A percentile compares a stretch with the other conserved stretches of the same genome.
These are phyloP conservation scores for Tringa solitaria DNA, from an alignment of 2,113 vertebrate genomes.

Conservation along the genomic window DNA sequence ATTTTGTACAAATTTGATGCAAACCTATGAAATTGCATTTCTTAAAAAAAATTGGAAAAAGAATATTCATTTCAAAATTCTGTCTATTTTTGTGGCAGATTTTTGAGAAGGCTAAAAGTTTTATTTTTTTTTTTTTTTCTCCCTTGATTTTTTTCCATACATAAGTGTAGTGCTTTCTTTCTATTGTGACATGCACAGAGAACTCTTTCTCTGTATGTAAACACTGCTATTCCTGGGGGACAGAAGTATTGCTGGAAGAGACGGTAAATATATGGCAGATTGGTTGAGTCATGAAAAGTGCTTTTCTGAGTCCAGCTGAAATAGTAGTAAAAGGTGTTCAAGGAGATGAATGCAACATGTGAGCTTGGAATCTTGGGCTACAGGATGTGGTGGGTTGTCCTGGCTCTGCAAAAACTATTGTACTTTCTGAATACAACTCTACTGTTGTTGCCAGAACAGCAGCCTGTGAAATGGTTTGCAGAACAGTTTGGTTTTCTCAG, in stretches of 20 bases:
- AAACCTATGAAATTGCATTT: neutral
- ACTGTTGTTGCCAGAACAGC: neutral
- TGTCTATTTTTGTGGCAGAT: neutral
- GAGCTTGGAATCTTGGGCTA: neutral
- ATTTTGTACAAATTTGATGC: neutral
- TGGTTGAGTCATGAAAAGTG: neutral
- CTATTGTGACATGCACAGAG: neutral
- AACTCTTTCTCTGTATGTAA: neutral
- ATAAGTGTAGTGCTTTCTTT: neutral
- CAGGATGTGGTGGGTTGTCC: neutral
- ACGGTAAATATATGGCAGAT: neutral
- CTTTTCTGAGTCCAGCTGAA: neutral
- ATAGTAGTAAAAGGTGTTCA: neutral
- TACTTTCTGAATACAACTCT: neutral
- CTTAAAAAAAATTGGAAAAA: neutral
- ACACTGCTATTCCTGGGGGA: neutral
- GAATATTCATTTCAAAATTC: neutral
- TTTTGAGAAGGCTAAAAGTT: neutral
- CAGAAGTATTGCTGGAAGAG: neutral
- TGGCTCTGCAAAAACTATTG: neutral
- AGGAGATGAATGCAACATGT: neutral
- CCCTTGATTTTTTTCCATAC: neutral
- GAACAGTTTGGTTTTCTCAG: neutral
- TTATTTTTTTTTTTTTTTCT: neutral
- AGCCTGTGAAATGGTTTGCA: fast-evolving